Base-by-base conservation (phyloP, 92 coral and sea anemone genomes). In the Meandrina meandrites region DNA sequence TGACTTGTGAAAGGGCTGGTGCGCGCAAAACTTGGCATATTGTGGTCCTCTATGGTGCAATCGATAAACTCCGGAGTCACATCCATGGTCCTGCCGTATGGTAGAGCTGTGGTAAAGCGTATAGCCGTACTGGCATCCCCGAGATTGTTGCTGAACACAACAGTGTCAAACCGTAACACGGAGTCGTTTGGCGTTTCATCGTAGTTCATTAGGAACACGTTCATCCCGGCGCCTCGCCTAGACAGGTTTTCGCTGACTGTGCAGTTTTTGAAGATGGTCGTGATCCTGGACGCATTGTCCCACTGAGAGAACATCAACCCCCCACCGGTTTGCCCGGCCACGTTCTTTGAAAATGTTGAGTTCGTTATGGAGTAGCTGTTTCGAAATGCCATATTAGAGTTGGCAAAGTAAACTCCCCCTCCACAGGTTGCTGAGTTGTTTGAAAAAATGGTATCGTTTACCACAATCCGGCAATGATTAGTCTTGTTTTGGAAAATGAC, bases 241-340 rank as follows among this genome's bases (percentile, higher is more conserved):
- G 95, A 90, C 79, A 48, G 74, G 86, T 97, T 97, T 27, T 88
- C 84, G 19, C 74, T 78, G 70, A 97, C 60, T 57, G 79, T 79
- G 66, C 87, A 79, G 67, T 92, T 88, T n/a, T 86, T 89, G 70
- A 95, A 80, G 53, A 79, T 48, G 15, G 90, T 81, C 12, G 36
- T 71, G 13, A 90, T 87, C 40, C 86, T 87, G 18, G 84, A 88
- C 24, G 98, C 87, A 51, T 76, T 76, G 89, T 88, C 96, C 98
- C 96, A 93, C 51, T 93, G 92, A 0, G 98, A 90, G 64, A 90
- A 81, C 14, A 89, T 53, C 64, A 95, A 17, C 0, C 93, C 99
- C 27, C 99, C 99, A 14, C 99, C 99, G 5, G 94, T 90, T 78
- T 97, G 99, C 4, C 91, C 89, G 7, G 96, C 99, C 31, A 50